A percentile compares a stretch with the other conserved stretches of the same genome.
phyloP scores from a whole-genome alignment of 2,113 vertebrate genomes.

The Pteropus alecto region DNA sequence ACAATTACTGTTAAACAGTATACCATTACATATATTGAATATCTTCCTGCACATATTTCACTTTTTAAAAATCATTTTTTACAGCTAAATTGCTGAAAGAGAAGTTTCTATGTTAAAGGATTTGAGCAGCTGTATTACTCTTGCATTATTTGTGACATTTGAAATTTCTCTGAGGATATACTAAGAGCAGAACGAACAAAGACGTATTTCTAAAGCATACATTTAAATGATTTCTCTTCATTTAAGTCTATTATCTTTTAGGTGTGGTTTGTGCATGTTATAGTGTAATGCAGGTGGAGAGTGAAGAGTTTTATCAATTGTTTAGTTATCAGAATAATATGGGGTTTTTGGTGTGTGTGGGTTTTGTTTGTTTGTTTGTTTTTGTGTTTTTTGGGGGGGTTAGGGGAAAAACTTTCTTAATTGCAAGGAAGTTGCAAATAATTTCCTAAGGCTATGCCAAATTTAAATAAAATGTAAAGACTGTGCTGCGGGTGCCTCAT shows the following conservation, averaged over 20 bases:
- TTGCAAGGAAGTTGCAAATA: constrained; percentile 17
- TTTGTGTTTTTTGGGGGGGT: background rate
- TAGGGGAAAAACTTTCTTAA: background rate
- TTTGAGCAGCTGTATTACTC: background rate
- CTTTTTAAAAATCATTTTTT: constrained; percentile 9
- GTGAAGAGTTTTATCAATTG: background rate
- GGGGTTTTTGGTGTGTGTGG: background rate
- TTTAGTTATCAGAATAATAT: background rate
- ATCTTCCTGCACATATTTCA: background rate
- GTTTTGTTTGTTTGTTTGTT: too few species aligned
- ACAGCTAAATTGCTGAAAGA: background rate
- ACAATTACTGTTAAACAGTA: background rate
- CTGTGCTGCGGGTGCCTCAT: background rate
- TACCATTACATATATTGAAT: background rate
- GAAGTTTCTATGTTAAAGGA: background rate
- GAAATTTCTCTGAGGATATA: background rate
- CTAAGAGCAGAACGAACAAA: constrained; percentile 6
- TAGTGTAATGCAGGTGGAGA: background rate
- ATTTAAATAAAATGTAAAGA: background rate
- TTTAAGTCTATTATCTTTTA: background rate
- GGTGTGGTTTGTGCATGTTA: background rate
- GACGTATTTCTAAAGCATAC: background rate
- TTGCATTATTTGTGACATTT: background rate
- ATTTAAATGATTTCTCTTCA: background rate
- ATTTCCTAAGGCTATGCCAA: constrained; percentile 18